Evolutionary conservation across 2,113 vertebrate genomes (phyloP).

Genomic region (Mormyrus lacerda): DNA sequence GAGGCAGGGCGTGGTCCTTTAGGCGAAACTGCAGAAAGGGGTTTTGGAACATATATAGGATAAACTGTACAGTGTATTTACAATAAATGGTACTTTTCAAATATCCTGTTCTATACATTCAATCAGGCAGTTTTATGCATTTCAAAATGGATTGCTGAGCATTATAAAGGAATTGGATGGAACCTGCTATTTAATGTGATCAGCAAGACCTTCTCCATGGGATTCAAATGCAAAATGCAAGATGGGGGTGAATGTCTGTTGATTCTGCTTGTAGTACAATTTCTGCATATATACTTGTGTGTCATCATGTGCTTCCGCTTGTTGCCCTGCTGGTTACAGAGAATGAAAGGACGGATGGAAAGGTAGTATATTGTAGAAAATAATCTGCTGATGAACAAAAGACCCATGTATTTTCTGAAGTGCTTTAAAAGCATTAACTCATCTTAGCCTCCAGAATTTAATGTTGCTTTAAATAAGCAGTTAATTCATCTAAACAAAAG

Average conservation of each 20-base stretch:
- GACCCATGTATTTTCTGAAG: not conserved
- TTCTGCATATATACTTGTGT: not conserved
- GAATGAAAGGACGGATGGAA: not conserved
- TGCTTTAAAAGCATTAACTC: not conserved
- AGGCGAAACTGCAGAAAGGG: not conserved
- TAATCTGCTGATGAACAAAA: not conserved
- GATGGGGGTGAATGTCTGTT: not conserved
- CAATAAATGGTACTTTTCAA: not conserved
- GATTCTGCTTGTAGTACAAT: not conserved
- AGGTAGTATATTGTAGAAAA: not conserved
- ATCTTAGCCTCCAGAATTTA: not conserved
- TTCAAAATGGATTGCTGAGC: not conserved
- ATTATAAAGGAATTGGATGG: not conserved
- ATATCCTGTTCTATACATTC: not conserved
- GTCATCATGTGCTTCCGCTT: not conserved
- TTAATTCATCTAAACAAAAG: not conserved
- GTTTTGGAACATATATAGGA: not conserved
- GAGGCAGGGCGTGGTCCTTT: not conserved
- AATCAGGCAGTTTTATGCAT: not conserved
- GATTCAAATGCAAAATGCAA: not conserved
- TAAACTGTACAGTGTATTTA: not conserved
- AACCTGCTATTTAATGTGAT: not conserved
- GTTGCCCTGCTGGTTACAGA: not conserved
- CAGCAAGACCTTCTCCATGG: not conserved
- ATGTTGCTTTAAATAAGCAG: not conserved